Conservation (phyloP, 2,113 vertebrate species). For the Engystomops pustulosus region DNA sequence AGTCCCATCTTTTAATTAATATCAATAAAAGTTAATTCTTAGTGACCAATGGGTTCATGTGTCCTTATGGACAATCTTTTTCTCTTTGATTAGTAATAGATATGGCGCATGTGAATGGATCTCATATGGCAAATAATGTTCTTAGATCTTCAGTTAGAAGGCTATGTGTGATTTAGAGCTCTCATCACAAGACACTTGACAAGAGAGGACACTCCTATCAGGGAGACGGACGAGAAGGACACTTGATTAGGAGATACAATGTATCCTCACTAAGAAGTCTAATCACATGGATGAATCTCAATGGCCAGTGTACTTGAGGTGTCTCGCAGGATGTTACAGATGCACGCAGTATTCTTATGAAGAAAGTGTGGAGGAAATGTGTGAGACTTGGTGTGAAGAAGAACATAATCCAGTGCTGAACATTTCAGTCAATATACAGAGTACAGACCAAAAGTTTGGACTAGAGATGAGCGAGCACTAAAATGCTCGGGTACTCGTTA, state of each 20-base stretch:
- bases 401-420: background rate
- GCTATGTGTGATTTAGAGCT: background rate
- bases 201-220: background rate
- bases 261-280: background rate
- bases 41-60: no score
- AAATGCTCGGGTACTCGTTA: no score
- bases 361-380: background rate
- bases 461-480: no score
- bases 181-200: background rate
- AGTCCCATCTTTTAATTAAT: no score
- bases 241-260: background rate
- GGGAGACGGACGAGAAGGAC: background rate
- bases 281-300: background rate
- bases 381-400: background rate
- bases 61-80: no score
- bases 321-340: background rate
- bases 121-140: background rate
- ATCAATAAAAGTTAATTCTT: no score
- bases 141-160: background rate
- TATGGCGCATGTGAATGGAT: background rate
- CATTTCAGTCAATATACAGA: background rate
- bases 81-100: no score
- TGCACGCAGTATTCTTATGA: background rate
- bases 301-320: background rate
- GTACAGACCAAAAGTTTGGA: no score